Evolutionary conservation across 2,113 vertebrate genomes (phyloP).

Genomic region (Gambusia holbrooki): DNA sequence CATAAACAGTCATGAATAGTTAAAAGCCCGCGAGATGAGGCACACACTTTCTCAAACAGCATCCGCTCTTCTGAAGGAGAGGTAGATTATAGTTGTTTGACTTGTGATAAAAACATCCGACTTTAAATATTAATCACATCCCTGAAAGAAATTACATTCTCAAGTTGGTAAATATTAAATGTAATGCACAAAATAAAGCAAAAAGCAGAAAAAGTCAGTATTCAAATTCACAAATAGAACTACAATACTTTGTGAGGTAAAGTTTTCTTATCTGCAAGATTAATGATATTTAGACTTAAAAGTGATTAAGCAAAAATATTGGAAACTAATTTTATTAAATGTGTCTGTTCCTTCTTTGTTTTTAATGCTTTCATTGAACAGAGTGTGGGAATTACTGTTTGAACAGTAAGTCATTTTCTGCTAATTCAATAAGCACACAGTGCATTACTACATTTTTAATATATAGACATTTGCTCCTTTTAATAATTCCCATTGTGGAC

Average conservation of each 20-base stretch:
- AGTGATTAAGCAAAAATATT: constrained; percentile 5
- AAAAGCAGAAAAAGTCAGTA: no score
- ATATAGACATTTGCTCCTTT: neutral
- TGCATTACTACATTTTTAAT: neutral
- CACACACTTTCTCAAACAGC: neutral
- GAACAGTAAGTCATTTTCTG: constrained; percentile 89
- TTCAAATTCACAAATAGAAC: neutral
- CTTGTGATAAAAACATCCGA: neutral
- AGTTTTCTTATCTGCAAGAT: neutral
- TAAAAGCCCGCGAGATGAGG: no score
- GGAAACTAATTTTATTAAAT: constrained; percentile 41
- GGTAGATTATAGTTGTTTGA: neutral
- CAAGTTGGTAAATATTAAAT: neutral
- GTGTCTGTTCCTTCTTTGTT: constrained; percentile 55
- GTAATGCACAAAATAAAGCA: no score
- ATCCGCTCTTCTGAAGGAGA: neutral
- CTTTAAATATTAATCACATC: neutral
- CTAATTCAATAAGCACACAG: neutral
- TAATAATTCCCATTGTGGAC: neutral
- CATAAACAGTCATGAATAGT: no score
- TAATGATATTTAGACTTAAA: constrained; percentile 5
- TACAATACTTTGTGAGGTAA: no score
- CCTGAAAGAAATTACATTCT: neutral
- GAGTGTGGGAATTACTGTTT: constrained; percentile 97
- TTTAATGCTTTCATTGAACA: constrained; percentile 83